Conservation (phyloP, 2,888 invertebrate species). For the Xylota segnis region DNA sequence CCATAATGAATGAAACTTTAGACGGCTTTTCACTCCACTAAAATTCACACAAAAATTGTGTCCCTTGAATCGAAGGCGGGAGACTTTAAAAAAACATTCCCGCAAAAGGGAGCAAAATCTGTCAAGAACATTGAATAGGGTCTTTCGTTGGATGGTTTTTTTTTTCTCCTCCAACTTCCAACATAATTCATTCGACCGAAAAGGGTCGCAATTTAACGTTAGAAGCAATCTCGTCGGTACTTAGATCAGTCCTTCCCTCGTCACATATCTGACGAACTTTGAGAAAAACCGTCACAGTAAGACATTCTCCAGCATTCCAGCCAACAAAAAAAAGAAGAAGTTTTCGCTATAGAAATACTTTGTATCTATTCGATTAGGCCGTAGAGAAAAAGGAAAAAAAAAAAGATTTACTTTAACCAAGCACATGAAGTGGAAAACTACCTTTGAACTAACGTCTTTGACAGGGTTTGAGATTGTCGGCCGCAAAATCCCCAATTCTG, state of each 20-base stretch:
- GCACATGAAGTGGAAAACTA: constrained; percentile 54
- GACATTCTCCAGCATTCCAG: constrained; percentile 3
- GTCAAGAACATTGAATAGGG: constrained; percentile 49
- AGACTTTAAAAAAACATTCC: constrained; percentile 9
- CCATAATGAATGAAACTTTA: neutral
- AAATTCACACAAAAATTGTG: neutral
- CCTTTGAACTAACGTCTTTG: constrained; percentile 29
- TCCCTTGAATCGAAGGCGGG: constrained; percentile 2
- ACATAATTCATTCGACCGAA: constrained; percentile 50
- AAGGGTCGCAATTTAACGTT: constrained; percentile 56
- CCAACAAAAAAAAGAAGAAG: no score
- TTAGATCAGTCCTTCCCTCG: constrained; percentile 21
- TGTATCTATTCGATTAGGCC: constrained; percentile 30
- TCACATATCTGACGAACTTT: constrained; percentile 15
- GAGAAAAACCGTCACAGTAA: constrained; percentile 6
- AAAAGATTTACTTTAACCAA: constrained; percentile 18
- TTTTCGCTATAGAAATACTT: constrained; percentile 4
- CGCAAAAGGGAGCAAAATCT: constrained; percentile 33
- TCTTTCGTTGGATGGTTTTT: neutral
- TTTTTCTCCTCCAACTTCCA: neutral
- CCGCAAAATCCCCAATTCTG: constrained; percentile 30
- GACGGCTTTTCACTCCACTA: neutral
- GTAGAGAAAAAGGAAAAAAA: neutral
- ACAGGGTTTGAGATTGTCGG: constrained; percentile 14
- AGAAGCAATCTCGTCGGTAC: constrained; percentile 35